A percentile compares a stretch with the other conserved stretches of the same genome.
phyloP scores from a whole-genome alignment of 1,140 invertebrate genomes.

The Dinoponera quadriceps region DNA sequence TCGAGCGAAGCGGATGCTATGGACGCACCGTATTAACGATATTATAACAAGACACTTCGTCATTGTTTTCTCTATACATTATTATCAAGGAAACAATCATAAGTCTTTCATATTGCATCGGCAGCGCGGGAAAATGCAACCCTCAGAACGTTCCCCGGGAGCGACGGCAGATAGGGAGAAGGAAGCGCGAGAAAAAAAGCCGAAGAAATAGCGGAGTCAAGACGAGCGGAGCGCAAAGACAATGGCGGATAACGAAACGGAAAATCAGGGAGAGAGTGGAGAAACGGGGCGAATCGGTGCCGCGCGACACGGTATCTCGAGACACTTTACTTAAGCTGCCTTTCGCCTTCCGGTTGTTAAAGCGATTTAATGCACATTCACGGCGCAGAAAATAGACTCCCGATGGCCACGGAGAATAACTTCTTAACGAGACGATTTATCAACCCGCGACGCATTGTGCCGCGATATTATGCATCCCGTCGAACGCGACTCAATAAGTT shows the following conservation, averaged over 20 bases:
- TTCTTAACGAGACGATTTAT: conserved; percentile 56
- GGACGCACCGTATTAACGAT: no score
- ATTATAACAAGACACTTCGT: background rate
- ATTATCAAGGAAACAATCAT: background rate
- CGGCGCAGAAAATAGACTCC: conserved; percentile 48
- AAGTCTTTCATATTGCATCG: background rate
- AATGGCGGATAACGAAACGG: conserved; percentile 50
- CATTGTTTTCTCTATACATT: background rate
- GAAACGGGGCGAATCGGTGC: conserved; percentile 11
- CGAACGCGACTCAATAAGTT: conserved; percentile 35
- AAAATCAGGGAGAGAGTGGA: conserved; percentile 22
- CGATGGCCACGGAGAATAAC: conserved; percentile 48
- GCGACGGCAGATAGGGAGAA: background rate
- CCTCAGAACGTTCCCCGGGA: background rate
- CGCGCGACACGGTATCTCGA: conserved; percentile 25
- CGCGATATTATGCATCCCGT: conserved; percentile 29
- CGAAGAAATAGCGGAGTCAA: conserved; percentile 1
- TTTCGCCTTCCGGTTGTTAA: conserved; percentile 32
- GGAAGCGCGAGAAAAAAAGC: background rate
- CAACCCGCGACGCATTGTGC: conserved; percentile 34
- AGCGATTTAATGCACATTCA: conserved; percentile 57
- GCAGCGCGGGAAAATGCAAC: background rate
- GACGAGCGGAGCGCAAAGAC: conserved; percentile 4
- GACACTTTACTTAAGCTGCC: conserved; percentile 52
- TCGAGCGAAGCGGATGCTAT: no score